Percentiles rank a stretch among this genome's conserved stretches.
phyloP scores from a whole-genome alignment of 2,888 invertebrate genomes.

The Palloptera scutellata region DNA sequence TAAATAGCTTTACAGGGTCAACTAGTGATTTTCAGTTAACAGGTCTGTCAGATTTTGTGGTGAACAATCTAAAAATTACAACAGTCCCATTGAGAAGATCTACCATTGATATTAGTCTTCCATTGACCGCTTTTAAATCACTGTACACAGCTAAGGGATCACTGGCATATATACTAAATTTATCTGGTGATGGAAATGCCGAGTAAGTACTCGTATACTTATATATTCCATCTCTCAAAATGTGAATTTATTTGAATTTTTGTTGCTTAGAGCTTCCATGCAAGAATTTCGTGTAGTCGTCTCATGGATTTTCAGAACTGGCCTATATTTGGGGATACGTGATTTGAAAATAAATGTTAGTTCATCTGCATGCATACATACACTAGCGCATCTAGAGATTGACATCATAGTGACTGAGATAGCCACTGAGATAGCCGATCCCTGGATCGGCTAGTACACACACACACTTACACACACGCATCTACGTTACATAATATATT shows the following conservation, averaged over 20 bases:
- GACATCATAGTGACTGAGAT: too few relatives aligned
- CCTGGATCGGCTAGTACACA: too few relatives aligned
- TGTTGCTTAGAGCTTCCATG: slow-evolving; percentile 42
- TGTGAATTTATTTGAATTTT: neutral
- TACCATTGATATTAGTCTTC: slow-evolving; percentile 49
- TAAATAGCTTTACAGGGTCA: slow-evolving; percentile 52
- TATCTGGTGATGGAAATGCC: slow-evolving; percentile 54
- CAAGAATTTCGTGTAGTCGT: slow-evolving; percentile 43
- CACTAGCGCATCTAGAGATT: too few relatives aligned
- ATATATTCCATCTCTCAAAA: neutral
- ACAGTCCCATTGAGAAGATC: slow-evolving; percentile 40
- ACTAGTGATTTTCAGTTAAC: slow-evolving; percentile 46
- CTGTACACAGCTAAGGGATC: slow-evolving; percentile 57
- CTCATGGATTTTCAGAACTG: slow-evolving; percentile 46
- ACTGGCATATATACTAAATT: slow-evolving; percentile 51
- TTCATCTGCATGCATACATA: neutral
- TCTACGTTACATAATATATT: neutral
- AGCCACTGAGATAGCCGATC: too few relatives aligned
- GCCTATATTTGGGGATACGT: slow-evolving; percentile 44
- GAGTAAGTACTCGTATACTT: slow-evolving; percentile 49
- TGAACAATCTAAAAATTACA: slow-evolving; percentile 44
- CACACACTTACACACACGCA: neutral
- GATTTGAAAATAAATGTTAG: slow-evolving; percentile 48
- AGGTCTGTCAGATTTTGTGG: slow-evolving; percentile 51
- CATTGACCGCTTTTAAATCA: slow-evolving; percentile 48